phyloP scores from a whole-genome alignment of 2,797 vertebrate species.

The Trematomus bernacchii region DNA sequence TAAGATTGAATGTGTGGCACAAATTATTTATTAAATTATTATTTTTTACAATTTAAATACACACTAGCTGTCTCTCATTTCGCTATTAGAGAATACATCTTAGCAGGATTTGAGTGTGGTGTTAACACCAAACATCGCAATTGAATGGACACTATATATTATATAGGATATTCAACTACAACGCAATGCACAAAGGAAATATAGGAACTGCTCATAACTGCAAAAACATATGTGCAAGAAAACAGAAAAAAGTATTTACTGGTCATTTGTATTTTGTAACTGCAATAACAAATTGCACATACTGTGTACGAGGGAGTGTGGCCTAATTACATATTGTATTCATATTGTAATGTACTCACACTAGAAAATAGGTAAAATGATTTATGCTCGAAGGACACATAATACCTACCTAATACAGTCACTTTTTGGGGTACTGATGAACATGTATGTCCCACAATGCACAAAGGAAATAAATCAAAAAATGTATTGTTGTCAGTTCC shows the following conservation, averaged over 20 bases:
- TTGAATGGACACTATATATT: background rate
- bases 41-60: background rate
- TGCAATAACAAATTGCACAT: background rate
- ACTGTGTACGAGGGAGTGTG: background rate
- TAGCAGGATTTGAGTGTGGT: background rate
- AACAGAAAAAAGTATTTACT: no score
- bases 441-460: background rate
- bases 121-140: background rate
- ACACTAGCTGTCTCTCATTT: background rate
- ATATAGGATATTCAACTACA: background rate
- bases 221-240: background rate
- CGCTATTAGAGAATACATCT: background rate
- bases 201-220: background rate
- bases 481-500: no score
- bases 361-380: background rate
- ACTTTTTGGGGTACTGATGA: background rate
- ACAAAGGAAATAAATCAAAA: background rate
- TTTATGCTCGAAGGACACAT: background rate
- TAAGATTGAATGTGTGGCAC: constrained; percentile 1
- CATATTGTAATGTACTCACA: no score
- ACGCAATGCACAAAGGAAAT: background rate
- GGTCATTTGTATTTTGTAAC: no score
- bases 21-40: background rate
- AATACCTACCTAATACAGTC: background rate
- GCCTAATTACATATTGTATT: background rate